Evolutionary conservation across 2,888 invertebrate genomes (phyloP).

Genomic region (Pseudanteris insignis): DNA sequence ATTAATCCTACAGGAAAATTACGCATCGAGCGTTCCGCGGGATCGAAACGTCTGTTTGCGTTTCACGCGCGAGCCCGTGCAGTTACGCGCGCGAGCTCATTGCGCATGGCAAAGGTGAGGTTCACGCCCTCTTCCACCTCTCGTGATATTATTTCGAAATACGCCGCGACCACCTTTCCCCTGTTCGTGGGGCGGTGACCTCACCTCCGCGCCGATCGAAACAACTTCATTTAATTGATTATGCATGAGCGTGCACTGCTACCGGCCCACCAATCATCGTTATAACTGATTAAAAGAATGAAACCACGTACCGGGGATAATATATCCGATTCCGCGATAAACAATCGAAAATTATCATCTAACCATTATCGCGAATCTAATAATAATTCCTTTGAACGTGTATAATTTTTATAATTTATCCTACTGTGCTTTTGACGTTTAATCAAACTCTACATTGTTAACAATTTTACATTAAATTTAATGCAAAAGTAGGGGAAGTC

Average conservation of each 20-base stretch:
- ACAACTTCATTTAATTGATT: constrained; percentile 61
- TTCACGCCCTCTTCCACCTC: constrained; percentile 53
- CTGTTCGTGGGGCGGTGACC: constrained; percentile 47
- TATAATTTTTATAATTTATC: too few relatives aligned
- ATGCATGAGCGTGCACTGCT: constrained; percentile 53
- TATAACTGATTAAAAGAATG: constrained; percentile 48
- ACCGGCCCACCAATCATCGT: constrained; percentile 51
- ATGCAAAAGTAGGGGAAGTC: too few relatives aligned
- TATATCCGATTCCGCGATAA: too few relatives aligned
- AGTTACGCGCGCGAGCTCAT: constrained; percentile 31
- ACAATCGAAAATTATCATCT: too few relatives aligned
- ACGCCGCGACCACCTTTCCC: constrained; percentile 41
- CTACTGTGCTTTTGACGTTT: too few relatives aligned
- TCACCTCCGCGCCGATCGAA: constrained; percentile 53
- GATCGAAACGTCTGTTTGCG: constrained; percentile 39
- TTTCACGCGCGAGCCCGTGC: constrained; percentile 42
- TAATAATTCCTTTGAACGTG: too few relatives aligned
- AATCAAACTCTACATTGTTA: too few relatives aligned
- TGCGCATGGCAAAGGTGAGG: constrained; percentile 55
- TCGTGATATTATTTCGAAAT: constrained; percentile 58
- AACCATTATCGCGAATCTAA: too few relatives aligned
- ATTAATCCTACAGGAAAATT: constrained; percentile 43
- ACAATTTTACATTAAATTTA: too few relatives aligned
- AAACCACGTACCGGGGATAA: constrained; percentile 23
- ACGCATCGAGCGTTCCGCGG: constrained; percentile 24